Percentiles rank a stretch among this genome's conserved stretches.
phyloP scores from a whole-genome alignment of 2,797 vertebrate genomes.

The Neostethus bicornis region DNA sequence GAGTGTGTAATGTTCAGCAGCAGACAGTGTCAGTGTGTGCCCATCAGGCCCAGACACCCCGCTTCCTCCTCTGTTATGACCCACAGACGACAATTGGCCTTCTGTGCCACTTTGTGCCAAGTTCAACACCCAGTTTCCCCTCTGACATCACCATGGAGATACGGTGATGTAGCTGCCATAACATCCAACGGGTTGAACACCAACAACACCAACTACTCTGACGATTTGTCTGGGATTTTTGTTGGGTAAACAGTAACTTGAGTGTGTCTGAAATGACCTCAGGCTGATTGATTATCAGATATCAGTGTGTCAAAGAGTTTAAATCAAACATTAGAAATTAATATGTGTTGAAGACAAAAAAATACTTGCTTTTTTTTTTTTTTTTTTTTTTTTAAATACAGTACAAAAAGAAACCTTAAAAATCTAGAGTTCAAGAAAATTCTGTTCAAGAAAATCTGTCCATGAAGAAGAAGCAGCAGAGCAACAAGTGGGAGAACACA shows the following conservation, averaged over 20 bases:
- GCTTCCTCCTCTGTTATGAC: slow-evolving; percentile 60
- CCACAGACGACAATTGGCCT: slow-evolving; percentile 44
- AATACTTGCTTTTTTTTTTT: background rate
- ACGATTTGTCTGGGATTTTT: slow-evolving; percentile 30
- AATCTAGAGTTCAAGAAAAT: background rate
- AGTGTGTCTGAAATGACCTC: background rate
- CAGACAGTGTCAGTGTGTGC: slow-evolving; percentile 57
- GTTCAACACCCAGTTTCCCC: slow-evolving; percentile 53
- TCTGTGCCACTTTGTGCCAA: slow-evolving; percentile 68
- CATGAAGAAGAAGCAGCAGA: slow-evolving; percentile 20
- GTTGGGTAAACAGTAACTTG: slow-evolving; percentile 1
- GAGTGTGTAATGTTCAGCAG: slow-evolving; percentile 21
- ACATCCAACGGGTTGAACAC: slow-evolving; percentile 11
- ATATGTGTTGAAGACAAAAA: background rate
- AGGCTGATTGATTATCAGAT: background rate
- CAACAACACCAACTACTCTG: slow-evolving; percentile 17
- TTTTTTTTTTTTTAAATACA: too few species aligned
- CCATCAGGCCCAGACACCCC: slow-evolving; percentile 50
- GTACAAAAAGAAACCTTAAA: background rate
- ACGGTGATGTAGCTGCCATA: slow-evolving; percentile 33
- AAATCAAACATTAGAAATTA: background rate
- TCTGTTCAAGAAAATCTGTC: slow-evolving; percentile 17
- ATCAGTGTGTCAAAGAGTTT: background rate
- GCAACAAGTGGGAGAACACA: slow-evolving; percentile 78
- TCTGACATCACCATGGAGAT: slow-evolving; percentile 65